Base-by-base conservation (phyloP, 1,140 invertebrate genomes). In the Lepidostoma basale region DNA sequence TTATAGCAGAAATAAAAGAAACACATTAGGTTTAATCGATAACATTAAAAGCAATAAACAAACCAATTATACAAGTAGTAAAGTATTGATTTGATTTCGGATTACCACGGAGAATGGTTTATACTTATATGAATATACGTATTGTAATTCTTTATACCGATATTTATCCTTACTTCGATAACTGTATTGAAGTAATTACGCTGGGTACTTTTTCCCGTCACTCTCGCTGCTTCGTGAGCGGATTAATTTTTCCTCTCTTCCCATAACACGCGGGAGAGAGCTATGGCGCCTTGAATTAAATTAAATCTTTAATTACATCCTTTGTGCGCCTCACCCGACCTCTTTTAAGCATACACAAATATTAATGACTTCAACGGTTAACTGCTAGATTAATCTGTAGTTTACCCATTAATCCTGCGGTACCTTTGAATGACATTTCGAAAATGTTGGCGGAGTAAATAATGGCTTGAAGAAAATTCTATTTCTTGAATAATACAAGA, bases 251-350 rank as follows among this genome's bases (percentile, higher is more conserved):
- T 67, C 39, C 33, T 42, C 47, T 42, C 64, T 36, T 58, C 52
- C 64, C 39, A 62, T 42, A 59, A 36, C 47, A n/a, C 62, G 28
- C 36, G 39, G 63, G 68, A 33, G 64, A 60, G 66, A 26, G 58
- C 49, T 16, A 49, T 45, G 64, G 62, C 64, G 69, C 54, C 69
- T 71, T 52, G 64, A 71, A 71, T 63, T 71, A 71, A 71, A 67
- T 71, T 71, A 71, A 71, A 71, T 71, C 69, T 65, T 71, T 71
- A 71, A 71, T 71, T 71, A 71, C 63, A 62, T 67, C 69, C 69
- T 71, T 71, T 71, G 69, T 71, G 58, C 23, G 58, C 26, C 60
- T 33, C 52, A 56, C 65, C 63, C 64, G 59, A 26, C 64, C 47
- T 44, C 62, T 30, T 56, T 64, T 49, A 59, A 40, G 49, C 28